phyloP scores from a whole-genome alignment of 2,113 vertebrate species.

The Vulpes ferrilata region DNA sequence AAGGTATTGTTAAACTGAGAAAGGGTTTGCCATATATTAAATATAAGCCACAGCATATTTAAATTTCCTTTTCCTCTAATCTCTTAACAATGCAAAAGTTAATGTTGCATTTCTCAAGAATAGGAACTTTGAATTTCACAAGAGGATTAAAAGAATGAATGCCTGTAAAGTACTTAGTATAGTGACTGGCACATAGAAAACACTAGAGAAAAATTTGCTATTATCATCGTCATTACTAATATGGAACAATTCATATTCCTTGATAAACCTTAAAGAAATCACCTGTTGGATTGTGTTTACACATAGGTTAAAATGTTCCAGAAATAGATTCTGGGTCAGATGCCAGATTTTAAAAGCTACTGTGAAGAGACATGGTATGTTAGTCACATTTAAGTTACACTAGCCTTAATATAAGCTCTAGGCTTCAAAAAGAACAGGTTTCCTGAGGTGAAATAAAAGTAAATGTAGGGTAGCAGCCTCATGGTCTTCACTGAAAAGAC shows the following conservation, averaged over 20 bases:
- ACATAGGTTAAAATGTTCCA: conserved; percentile 17
- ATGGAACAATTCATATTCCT: background rate
- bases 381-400: conserved; percentile 16
- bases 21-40: background rate
- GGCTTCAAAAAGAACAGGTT: background rate
- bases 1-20: background rate
- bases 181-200: background rate
- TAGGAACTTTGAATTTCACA: background rate
- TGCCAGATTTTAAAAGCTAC: conserved; percentile 31
- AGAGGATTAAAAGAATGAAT: conserved; percentile 34
- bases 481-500: background rate
- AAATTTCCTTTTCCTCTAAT: background rate
- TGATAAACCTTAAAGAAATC: background rate
- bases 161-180: background rate
- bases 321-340: background rate
- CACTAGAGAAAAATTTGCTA: background rate
- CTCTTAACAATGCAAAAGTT: conserved; percentile 14
- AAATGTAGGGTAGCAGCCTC: background rate
- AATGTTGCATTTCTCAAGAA: conserved; percentile 47
- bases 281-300: background rate
- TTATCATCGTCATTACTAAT: background rate
- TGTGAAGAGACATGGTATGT: background rate
- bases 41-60: background rate
- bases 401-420: background rate
- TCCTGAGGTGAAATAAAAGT: background rate